Base-by-base conservation (phyloP, 2,797 vertebrate genomes). In the Heliangelus exortis region DNA sequence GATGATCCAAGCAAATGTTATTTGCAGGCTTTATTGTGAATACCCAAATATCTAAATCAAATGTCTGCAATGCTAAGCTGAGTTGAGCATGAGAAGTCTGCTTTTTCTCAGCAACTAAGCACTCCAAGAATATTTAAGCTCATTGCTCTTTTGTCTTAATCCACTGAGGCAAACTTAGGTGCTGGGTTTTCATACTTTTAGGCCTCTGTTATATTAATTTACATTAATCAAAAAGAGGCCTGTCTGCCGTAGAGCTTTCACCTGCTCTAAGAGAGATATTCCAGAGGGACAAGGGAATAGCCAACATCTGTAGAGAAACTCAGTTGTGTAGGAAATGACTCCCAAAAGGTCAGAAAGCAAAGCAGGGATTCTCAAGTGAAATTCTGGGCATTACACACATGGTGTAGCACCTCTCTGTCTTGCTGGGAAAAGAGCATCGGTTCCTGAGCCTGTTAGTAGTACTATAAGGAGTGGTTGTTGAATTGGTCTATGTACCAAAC, bases 401-500 rank as follows among this genome's bases (percentile, higher is more conserved):
- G 5, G 28, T 7, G 2, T 43, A 79, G 18, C 31, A 43, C 93
- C 74, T 15, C 7, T 57, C 53, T 50, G 82, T 55, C 23, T 62
- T 84, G 29, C 86, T 54, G 74, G 61, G 48, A 87, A 88, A 43
- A 96, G 51, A 43, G 59, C 7, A 33, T 18, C 48, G 62, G 50
- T 82, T 68, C 8, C 15, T 92, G 94, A 87, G 77, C 51, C 31
- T 28, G 34, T 25, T 66, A 69, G 28, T 54, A 85, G 39, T 55
- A 74, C 45, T 82, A 48, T 47, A 39, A 54, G 43, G 84, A 59
- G 51, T 51, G 39, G 11, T 50, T 94, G 80, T 84, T 71, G 41
- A 94, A 84, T 72, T 95, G 78, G 50, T 69, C 51, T 80, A 45
- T 83, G 54, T 72, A 84, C 28, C 54, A 79, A 94, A 74, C 39